Evolutionary conservation across 1,140 invertebrate species (phyloP), one percentile per base, ranked within the genome.

Genomic region (Tetramorium alpestre): DNA sequence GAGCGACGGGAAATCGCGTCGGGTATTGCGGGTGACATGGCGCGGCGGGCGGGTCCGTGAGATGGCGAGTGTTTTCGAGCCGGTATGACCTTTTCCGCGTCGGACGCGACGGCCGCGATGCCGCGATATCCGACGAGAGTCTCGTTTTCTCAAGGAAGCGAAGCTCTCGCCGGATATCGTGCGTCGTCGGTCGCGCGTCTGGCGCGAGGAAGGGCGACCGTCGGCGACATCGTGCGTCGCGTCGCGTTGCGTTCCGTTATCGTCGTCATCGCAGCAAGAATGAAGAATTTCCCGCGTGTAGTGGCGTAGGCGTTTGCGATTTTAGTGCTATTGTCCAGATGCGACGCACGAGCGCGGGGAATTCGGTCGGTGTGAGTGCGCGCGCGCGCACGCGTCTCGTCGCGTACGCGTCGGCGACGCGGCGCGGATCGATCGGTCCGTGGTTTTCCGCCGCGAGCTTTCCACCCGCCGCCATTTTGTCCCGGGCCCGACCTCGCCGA

Each of bases 401-500:
- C 47, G 47, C 11, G 47, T 3, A 11, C 10, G 47, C 8, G 60
- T 8, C 33, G 33, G 18, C 25, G 16, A 33, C 16, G 62, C 49
- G 16, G 47, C 38, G 56, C 33, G n/a, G 60, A 88, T 88, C 54
- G 47, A 56, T 75, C 60, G 84, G 84, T 13, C 58, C 38, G 70
- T 85, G 49, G 86, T 87, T 91, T 90, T 91, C 70, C 47, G 87
- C 7, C 51, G 54, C 64, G 80, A 91, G 85, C 89, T 91, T 91
- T 89, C 78, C 85, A 69, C 64, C 44, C 60, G 81, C 92, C 94
- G 94, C 95, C 95, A 95, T 95, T 93, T 95, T 95, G 94, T 92
- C 90, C 72, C 91, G 91, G 92, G 91, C 80, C 88, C 89, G 90
- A 93, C 91, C 93, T 93, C 90, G 87, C 88, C 60, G 89, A 89